Conservation (phyloP, 2,888 invertebrate genomes). For the Brachyopa scutellaris region DNA sequence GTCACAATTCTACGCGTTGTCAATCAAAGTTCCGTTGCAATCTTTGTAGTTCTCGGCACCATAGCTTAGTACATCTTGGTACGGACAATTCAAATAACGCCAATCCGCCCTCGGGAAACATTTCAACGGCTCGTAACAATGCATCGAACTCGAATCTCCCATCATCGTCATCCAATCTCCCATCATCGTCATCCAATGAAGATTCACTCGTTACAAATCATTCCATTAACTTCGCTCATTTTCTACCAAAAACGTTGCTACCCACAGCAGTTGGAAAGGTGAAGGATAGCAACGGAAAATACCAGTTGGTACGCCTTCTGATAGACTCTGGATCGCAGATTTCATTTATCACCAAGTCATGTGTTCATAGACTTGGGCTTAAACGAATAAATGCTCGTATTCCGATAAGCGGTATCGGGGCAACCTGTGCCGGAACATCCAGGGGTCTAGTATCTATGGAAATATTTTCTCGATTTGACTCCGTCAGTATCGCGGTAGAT, state of each 20-base stretch:
- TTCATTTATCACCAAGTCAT: constrained; percentile 13
- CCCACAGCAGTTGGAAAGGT: constrained; percentile 9
- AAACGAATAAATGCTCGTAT: background rate
- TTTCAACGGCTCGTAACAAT: background rate
- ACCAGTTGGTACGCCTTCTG: background rate
- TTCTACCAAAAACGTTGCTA: constrained; percentile 1
- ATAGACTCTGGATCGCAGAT: constrained; percentile 7
- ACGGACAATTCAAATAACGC: too few species aligned
- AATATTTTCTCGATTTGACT: background rate
- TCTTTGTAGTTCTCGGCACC: constrained; percentile 25
- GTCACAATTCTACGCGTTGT: background rate
- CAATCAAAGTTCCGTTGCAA: constrained; percentile 13
- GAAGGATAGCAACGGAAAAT: background rate
- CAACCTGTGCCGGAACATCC: constrained; percentile 1
- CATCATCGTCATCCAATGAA: background rate
- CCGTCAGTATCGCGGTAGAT: constrained; percentile 12
- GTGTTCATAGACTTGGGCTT: background rate
- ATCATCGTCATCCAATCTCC: too few species aligned
- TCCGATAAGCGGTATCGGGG: constrained; percentile 3
- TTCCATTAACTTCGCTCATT: background rate
- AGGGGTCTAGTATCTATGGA: constrained; percentile 1
- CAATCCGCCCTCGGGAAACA: background rate
- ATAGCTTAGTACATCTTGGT: constrained; percentile 17
- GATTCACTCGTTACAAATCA: background rate
- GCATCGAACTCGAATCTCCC: background rate